Evolutionary conservation across 2,888 invertebrate species (phyloP).

Genomic region (Cerceris rybyensis): DNA sequence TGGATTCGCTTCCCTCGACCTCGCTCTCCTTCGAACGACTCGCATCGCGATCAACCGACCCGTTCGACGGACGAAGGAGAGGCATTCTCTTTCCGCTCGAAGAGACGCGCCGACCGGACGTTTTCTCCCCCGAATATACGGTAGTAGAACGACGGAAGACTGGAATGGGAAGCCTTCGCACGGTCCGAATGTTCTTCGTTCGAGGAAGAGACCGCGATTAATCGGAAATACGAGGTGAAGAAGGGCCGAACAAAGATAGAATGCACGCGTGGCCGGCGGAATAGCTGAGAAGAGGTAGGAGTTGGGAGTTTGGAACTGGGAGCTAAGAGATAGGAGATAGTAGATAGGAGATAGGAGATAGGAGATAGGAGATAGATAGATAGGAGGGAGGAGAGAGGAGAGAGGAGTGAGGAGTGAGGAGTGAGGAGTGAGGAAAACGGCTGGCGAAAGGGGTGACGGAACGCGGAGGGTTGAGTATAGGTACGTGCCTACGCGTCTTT

Average conservation of each 20-base stretch:
- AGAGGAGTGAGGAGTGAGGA: constrained; percentile 1
- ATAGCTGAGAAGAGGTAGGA: constrained; percentile 1
- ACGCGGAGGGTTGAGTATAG: constrained; percentile 46
- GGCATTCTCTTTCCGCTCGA: not conserved
- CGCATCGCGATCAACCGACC: too few species aligned
- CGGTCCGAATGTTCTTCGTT: too few species aligned
- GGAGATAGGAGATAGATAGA: too few species aligned
- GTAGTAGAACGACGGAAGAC: not conserved
- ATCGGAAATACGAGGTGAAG: not conserved
- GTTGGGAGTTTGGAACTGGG: too few species aligned
- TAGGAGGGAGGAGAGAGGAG: too few species aligned
- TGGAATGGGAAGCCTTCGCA: not conserved
- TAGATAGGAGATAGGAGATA: too few species aligned
- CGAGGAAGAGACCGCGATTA: not conserved
- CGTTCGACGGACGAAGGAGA: not conserved
- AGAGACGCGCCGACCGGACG: not conserved
- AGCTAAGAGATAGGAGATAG: too few species aligned
- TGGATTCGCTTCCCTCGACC: not conserved
- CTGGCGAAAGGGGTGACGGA: constrained; percentile 5
- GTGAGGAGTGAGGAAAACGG: constrained; percentile 33
- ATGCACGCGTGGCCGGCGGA: constrained; percentile 6
- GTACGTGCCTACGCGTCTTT: constrained; percentile 64
- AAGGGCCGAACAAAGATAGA: not conserved
- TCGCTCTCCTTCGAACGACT: too few species aligned
- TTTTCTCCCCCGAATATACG: not conserved